Conservation (phyloP, 2,888 invertebrate genomes). For the Calliopum simillimum region DNA sequence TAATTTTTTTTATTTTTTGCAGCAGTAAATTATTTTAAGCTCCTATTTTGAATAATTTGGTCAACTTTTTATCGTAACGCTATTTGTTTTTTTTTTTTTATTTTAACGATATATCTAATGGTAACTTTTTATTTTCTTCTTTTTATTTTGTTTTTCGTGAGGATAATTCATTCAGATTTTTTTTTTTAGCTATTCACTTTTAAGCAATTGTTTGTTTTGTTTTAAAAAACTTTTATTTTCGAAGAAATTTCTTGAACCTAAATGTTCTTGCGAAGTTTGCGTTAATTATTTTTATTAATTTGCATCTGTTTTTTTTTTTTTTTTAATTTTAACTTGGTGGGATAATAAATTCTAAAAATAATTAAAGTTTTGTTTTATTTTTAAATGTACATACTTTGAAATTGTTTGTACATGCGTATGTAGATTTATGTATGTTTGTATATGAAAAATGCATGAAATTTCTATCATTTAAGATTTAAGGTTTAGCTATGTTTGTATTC, state of each 20-base stretch:
- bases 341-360: slow-evolving; percentile 28
- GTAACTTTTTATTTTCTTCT: neutral
- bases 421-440: neutral
- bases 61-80: slow-evolving; percentile 20
- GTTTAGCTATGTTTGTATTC: too few relatives aligned
- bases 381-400: neutral
- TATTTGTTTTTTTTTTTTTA: neutral
- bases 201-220: neutral
- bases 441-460: too few relatives aligned
- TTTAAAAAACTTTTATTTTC: neutral
- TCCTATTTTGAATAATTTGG: slow-evolving; percentile 28
- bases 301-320: neutral
- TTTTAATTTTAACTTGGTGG: slow-evolving; percentile 20
- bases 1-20: slow-evolving; percentile 1
- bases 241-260: neutral
- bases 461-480: too few relatives aligned
- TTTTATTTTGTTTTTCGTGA: slow-evolving; percentile 1
- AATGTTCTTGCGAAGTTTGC: neutral
- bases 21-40: slow-evolving; percentile 29
- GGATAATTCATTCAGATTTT: neutral
- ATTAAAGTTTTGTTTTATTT: neutral
- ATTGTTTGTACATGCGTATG: neutral
- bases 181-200: neutral
- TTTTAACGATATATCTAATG: too few relatives aligned
- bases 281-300: neutral